Base-by-base conservation (phyloP, 2,113 vertebrate species). In the Hippocampus guttulatus region DNA sequence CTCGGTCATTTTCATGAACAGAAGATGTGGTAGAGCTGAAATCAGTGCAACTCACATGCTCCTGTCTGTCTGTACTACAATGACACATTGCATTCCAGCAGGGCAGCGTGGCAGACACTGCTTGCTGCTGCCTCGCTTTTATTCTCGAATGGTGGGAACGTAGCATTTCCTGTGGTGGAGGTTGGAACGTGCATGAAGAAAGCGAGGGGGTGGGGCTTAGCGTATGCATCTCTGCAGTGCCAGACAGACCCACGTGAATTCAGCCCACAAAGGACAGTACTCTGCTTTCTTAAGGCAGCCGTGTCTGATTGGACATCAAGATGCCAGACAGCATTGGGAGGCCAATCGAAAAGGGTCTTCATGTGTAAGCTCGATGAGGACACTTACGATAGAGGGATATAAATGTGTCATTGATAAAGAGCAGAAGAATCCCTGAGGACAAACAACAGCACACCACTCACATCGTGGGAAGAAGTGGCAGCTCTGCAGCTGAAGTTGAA, bases 131-230 rank as follows among this genome's bases (percentile, higher is more conserved):
- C 18, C 64, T 45, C 69, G 57, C 67, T 75, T 11, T 81, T 78
- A 81, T 81, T 71, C 69, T 68, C 66, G 77, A 61, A 75, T 75
- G 64, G 77, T 91, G 79, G 84, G 85, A 83, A 86, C 68, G n/a
- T 16, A 8, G 23, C 74, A 69, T 81, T 89, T 87, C 82, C 88
- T 81, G 83, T 83, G 86, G 87, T 79, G 81, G 84, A 80, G 69
- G 76, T 61, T 68, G 68, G 40, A 75, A 52, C 45, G 1, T 58
- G 60, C 57, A 77, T 71, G 66, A 25, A 14, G 45, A 64, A 33
- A 23, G 55, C n/a, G 47, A 57, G 55, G 57, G 72, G 81, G 81
- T 40, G 80, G 71, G 64, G 43, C 58, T 12, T 45, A 38, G 54
- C 14, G 10, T 21, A 38, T 18, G 20, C 43, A 9, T 43, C 47